Evolutionary conservation across 2,113 vertebrate species (phyloP), one percentile per base, ranked within the genome.

Genomic region (Genyomyrus donnyi): DNA sequence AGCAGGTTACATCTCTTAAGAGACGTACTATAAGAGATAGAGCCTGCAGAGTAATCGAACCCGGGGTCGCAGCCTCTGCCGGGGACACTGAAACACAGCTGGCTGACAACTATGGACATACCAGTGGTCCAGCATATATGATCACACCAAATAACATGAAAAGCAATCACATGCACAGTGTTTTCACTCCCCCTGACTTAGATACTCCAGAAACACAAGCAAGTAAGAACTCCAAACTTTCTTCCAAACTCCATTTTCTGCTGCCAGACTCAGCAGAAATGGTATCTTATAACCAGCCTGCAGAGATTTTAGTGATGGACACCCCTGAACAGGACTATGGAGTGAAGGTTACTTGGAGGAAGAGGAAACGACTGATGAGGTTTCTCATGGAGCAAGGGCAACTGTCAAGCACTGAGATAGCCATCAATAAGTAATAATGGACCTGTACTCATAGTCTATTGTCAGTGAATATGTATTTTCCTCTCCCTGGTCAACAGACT

Each of bases 321-420:
- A 99, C 98, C 1, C 98, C 97, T 0, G 97, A 98, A 92, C 95
- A 91, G 0, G 95, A 97, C 91, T 99, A 98, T 7, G 98, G 97
- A 0, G 0, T 99, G 2, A 97, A 95, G 87, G 96, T 97, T 77
- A 98, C 97, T 0, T 99, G 98, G 98, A 96, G 97, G 53, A 95
- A 92, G 62, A 95, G 97, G 83, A 95, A 90, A 88, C 91, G 90
- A 0, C n/a, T 97, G 0, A 96, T 97, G 95, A 70, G 89, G 5
- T 91, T 95, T 90, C 94, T 98, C 62, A 95, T 85, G 90, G 92
- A 96, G 42, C 93, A 83, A 3, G 97, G 96, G 2, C 93, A 94
- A 90, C 94, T 99, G 90, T 95, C 94, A 3, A 88, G 91, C 19
- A 94, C 92, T 0, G 95, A 97, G 17, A 53, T 93, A 21, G 48